These are phyloP conservation scores for Corvus cornix DNA, from an alignment of 2,113 vertebrate genomes.

Conservation along the genomic window DNA sequence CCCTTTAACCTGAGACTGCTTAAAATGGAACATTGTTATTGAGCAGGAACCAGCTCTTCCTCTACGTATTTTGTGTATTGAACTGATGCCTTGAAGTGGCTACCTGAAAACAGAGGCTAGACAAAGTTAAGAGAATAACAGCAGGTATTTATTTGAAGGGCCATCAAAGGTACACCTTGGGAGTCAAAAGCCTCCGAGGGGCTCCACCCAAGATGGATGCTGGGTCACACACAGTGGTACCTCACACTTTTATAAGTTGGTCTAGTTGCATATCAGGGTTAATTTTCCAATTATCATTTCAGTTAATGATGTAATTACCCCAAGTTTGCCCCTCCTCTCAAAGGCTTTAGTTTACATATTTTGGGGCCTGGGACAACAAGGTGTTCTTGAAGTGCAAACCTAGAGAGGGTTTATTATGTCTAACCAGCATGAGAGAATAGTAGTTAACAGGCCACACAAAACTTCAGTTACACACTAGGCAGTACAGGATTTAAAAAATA, in stretches of 20 bases:
- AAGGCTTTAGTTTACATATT: not conserved
- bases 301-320: not conserved
- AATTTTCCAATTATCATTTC: not conserved
- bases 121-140: not conserved
- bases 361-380: not conserved
- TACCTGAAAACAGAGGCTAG: not conserved
- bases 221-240: not conserved
- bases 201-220: not conserved
- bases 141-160: not conserved
- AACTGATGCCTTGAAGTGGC: not conserved
- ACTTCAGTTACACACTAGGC: not conserved
- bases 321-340: not conserved
- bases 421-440: not conserved
- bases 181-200: not conserved
- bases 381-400: not conserved
- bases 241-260: not conserved
- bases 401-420: not conserved
- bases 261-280: not conserved
- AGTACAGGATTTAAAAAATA: not conserved
- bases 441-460: not conserved
- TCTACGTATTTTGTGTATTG: not conserved
- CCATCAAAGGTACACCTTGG: not conserved
- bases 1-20: not conserved
- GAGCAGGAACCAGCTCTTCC: slow-evolving; percentile 36
- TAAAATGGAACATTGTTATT: slow-evolving; percentile 31